Percentiles rank a stretch among this genome's conserved stretches.
phyloP scores from a whole-genome alignment of 1,140 invertebrate species.

The Zaprionus ornatus region DNA sequence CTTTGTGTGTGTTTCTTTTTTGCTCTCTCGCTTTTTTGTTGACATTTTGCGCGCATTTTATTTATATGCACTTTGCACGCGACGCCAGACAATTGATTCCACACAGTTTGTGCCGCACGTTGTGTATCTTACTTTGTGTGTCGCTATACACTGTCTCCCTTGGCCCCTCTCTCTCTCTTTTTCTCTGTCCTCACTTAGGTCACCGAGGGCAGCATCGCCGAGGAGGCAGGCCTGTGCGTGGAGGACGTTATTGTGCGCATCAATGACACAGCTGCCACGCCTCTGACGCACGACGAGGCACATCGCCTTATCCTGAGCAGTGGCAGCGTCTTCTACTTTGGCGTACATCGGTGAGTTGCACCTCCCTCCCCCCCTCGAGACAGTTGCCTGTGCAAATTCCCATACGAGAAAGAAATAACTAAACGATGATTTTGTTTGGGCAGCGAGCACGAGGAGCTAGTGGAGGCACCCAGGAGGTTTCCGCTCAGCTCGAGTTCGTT shows the following conservation, averaged over 20 bases:
- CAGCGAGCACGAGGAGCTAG: constrained; percentile 57
- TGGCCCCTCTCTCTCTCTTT: constrained; percentile 29
- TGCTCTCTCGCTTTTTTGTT: constrained; percentile 61
- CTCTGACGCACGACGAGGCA: constrained; percentile 91
- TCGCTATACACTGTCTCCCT: background rate
- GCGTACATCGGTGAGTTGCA: constrained; percentile 84
- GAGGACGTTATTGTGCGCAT: constrained; percentile 93
- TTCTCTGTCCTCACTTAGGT: constrained; percentile 86
- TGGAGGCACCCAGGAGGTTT: constrained; percentile 47
- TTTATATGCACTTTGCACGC: constrained; percentile 77
- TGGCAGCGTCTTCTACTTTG: constrained; percentile 91
- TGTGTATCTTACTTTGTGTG: constrained; percentile 9
- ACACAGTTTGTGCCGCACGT: constrained; percentile 12
- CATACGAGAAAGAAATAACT: background rate
- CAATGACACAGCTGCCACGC: constrained; percentile 87
- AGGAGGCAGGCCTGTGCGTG: constrained; percentile 91
- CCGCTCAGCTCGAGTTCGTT: constrained; percentile 62
- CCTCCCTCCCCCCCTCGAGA: background rate
- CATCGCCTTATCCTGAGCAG: constrained; percentile 89
- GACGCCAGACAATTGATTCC: constrained; percentile 56
- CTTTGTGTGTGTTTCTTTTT: constrained; percentile 15
- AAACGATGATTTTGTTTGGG: constrained; percentile 11
- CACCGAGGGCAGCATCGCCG: constrained; percentile 90
- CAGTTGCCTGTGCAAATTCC: background rate
- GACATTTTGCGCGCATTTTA: constrained; percentile 78